phyloP scores from a whole-genome alignment of 2,888 invertebrate genomes.

The Drosophila vallismaia region DNA sequence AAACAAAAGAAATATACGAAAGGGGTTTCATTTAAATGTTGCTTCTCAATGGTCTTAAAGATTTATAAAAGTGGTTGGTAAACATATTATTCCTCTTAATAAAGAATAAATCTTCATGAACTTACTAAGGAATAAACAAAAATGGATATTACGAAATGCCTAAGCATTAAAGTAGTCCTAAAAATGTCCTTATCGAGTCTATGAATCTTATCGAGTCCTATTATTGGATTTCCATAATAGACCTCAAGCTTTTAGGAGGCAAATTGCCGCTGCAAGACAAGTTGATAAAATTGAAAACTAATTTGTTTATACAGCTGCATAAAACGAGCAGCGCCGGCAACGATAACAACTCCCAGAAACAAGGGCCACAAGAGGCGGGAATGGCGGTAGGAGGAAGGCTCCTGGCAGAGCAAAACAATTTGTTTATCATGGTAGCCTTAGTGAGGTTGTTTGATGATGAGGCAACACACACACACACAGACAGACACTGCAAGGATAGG shows the following conservation, averaged over 20 bases:
- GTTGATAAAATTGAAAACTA: constrained; percentile 77
- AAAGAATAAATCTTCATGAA: too few species aligned
- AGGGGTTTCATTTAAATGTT: too few species aligned
- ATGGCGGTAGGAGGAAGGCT: constrained; percentile 12
- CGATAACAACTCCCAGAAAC: constrained; percentile 59
- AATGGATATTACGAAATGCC: too few species aligned
- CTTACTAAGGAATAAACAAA: too few species aligned
- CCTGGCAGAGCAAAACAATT: constrained; percentile 58
- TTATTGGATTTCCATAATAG: background rate
- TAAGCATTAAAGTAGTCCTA: background rate
- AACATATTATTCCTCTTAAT: too few species aligned
- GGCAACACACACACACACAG: constrained; percentile 28
- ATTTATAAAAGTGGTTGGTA: too few species aligned
- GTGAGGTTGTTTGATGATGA: constrained; percentile 66
- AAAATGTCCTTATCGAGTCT: background rate
- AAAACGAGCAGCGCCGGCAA: constrained; percentile 70
- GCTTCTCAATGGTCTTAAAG: too few species aligned
- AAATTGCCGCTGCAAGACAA: constrained; percentile 51
- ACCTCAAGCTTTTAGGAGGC: constrained; percentile 16
- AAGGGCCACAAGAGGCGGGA: constrained; percentile 12
- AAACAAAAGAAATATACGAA: too few species aligned
- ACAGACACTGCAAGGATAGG: constrained; percentile 17
- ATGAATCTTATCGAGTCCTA: background rate
- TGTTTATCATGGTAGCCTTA: constrained; percentile 76
- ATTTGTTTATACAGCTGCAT: constrained; percentile 81